These are phyloP conservation scores for Leptoclinus maculatus DNA, from an alignment of 2,797 vertebrate genomes.

Conservation along the genomic window DNA sequence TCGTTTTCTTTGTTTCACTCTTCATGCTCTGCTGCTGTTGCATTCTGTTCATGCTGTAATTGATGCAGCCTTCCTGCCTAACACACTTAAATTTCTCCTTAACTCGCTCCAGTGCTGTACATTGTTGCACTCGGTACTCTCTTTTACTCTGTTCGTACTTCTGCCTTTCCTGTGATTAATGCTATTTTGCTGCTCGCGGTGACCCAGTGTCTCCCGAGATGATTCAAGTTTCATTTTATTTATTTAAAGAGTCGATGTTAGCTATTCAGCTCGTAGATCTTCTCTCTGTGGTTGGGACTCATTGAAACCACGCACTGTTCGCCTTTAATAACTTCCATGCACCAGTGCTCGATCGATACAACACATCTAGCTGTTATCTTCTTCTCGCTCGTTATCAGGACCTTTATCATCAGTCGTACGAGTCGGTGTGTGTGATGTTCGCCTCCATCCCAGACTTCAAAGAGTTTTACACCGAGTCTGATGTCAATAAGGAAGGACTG, in stretches of 20 bases:
- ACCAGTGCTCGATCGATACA: constrained; percentile 14
- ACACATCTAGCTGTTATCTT: constrained; percentile 36
- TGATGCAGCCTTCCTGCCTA: constrained; percentile 4
- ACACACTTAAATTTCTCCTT: constrained; percentile 20
- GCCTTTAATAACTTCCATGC: constrained; percentile 14
- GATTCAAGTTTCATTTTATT: constrained; percentile 46
- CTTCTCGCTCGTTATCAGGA: constrained; percentile 84
- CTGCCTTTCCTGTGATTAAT: constrained; percentile 35
- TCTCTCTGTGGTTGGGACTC: constrained; percentile 6
- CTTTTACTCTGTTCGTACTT: constrained; percentile 19
- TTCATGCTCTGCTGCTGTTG: constrained; percentile 12
- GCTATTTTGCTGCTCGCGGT: background rate
- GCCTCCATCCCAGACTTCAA: constrained; percentile 99
- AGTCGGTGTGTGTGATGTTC: constrained; percentile 98
- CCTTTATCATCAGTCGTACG: constrained; percentile 96
- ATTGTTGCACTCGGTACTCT: background rate
- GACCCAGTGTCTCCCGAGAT: constrained; percentile 34
- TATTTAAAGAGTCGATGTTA: constrained; percentile 33
- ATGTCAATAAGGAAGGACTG: constrained; percentile 97
- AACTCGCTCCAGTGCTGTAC: background rate
- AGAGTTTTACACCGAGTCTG: constrained; percentile 98
- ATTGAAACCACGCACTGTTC: background rate
- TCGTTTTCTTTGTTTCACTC: background rate
- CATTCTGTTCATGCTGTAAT: background rate
- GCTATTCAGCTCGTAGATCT: constrained; percentile 33